Percentiles rank a stretch among this genome's conserved stretches.
Evolutionary conservation across 2,888 invertebrate species (phyloP).

Genomic region (Cheiracanthium punctorium): DNA sequence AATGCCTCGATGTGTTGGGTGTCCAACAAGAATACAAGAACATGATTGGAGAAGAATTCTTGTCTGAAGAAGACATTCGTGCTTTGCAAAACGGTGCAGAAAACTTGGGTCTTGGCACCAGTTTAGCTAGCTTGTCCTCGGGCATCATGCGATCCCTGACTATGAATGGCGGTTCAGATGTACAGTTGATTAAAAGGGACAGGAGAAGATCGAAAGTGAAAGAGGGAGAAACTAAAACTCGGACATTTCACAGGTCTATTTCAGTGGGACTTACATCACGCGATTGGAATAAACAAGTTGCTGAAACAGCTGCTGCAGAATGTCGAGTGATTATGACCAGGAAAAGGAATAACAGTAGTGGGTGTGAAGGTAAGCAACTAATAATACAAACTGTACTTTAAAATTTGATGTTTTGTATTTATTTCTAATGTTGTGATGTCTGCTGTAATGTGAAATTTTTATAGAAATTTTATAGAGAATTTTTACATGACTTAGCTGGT

Average conservation of each 20-base stretch:
- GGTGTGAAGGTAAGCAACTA: constrained; percentile 78
- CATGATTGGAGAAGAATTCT: constrained; percentile 71
- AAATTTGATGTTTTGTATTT: too few relatives aligned
- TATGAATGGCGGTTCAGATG: constrained; percentile 65
- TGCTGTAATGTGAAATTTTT: too few relatives aligned
- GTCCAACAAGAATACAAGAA: constrained; percentile 74
- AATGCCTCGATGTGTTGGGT: constrained; percentile 80
- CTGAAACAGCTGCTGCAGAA: constrained; percentile 77
- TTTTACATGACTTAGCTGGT: too few relatives aligned
- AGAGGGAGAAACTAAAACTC: constrained; percentile 74
- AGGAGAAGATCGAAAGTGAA: constrained; percentile 46
- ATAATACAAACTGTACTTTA: too few relatives aligned
- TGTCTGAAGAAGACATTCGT: constrained; percentile 72
- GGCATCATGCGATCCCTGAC: constrained; percentile 67
- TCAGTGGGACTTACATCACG: constrained; percentile 86
- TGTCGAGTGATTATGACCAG: constrained; percentile 79
- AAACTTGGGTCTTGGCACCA: constrained; percentile 42
- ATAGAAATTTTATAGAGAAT: too few relatives aligned
- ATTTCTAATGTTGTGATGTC: too few relatives aligned
- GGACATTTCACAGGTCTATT: constrained; percentile 88
- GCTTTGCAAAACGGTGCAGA: constrained; percentile 71
- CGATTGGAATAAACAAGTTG: constrained; percentile 75
- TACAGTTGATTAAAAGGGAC: constrained; percentile 46
- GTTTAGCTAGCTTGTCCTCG: constrained; percentile 46
- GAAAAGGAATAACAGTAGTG: constrained; percentile 83